Percentiles rank a stretch among this genome's conserved stretches.
These are phyloP conservation scores for Gnathonemus longibarbis DNA, from an alignment of 2,113 vertebrate species.

Conservation along the genomic window DNA sequence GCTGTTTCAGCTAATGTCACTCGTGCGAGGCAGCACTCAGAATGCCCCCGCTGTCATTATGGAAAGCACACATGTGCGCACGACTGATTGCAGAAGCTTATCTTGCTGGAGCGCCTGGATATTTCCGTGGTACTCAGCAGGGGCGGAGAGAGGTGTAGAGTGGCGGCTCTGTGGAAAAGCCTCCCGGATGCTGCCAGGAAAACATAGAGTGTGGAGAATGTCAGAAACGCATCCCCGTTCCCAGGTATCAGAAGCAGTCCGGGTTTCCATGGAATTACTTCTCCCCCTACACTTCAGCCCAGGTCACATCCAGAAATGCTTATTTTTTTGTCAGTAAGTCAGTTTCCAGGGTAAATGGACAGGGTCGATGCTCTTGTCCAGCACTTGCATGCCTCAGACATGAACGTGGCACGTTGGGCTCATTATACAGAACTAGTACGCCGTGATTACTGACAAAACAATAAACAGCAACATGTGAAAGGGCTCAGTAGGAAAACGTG, in stretches of 20 bases:
- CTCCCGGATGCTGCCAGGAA: neutral
- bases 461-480: neutral
- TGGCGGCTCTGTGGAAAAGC: neutral
- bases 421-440: neutral
- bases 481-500: neutral
- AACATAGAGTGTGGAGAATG: neutral
- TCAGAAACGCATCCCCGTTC: neutral
- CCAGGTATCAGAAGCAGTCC: neutral
- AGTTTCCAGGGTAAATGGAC: neutral
- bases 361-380: neutral
- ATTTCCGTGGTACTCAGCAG: neutral
- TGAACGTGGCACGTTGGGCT: neutral
- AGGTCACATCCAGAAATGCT: neutral
- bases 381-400: neutral
- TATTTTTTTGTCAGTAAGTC: neutral
- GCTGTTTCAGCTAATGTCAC: conserved; percentile 6
- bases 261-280: neutral
- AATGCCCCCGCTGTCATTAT: neutral
- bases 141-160: neutral
- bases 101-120: conserved; percentile 30
- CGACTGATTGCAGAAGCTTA: conserved; percentile 40
- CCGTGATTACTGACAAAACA: neutral
- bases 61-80: conserved; percentile 25
- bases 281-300: neutral
- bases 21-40: neutral